Conservation (phyloP, 2,888 invertebrate genomes). For the Nymphalis polychloros region DNA sequence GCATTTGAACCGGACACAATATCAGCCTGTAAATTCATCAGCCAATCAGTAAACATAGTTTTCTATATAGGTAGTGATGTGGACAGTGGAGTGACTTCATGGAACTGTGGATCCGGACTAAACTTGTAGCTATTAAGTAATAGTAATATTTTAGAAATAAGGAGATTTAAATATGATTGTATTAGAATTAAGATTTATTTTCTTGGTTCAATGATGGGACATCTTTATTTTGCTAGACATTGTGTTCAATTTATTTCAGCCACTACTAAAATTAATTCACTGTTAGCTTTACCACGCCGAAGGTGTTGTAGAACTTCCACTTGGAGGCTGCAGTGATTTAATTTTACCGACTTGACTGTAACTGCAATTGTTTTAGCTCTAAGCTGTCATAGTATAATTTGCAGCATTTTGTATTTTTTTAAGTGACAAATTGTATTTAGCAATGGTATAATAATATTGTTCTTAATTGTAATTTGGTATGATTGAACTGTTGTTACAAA, state of each 20-base stretch:
- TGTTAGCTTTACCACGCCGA: slow-evolving; percentile 43
- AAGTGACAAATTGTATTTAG: slow-evolving; percentile 59
- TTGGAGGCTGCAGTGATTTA: slow-evolving; percentile 48
- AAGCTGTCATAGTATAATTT: slow-evolving; percentile 67
- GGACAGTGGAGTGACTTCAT: slow-evolving; percentile 71
- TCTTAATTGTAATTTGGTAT: slow-evolving; percentile 74
- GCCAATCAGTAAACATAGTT: slow-evolving; percentile 67
- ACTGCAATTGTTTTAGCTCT: slow-evolving; percentile 50
- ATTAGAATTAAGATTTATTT: slow-evolving; percentile 74
- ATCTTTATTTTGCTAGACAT: slow-evolving; percentile 63
- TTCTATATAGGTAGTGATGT: slow-evolving; percentile 68
- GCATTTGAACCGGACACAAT: slow-evolving; percentile 73
- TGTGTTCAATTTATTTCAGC: slow-evolving; percentile 45
- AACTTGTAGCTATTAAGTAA: slow-evolving; percentile 66
- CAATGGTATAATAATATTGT: slow-evolving; percentile 59
- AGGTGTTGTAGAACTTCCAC: not conserved
- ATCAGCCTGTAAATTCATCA: slow-evolving; percentile 65
- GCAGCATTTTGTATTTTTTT: slow-evolving; percentile 70
- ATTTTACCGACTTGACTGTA: slow-evolving; percentile 52
- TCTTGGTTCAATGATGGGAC: slow-evolving; percentile 62
- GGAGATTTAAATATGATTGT: slow-evolving; percentile 77
- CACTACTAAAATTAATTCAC: slow-evolving; percentile 52
- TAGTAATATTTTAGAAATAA: slow-evolving; percentile 70
- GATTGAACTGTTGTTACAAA: slow-evolving; percentile 73
- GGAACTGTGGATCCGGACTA: slow-evolving; percentile 73